Conservation (phyloP, 2,888 invertebrate species). For the Drosophila mayaguana region DNA sequence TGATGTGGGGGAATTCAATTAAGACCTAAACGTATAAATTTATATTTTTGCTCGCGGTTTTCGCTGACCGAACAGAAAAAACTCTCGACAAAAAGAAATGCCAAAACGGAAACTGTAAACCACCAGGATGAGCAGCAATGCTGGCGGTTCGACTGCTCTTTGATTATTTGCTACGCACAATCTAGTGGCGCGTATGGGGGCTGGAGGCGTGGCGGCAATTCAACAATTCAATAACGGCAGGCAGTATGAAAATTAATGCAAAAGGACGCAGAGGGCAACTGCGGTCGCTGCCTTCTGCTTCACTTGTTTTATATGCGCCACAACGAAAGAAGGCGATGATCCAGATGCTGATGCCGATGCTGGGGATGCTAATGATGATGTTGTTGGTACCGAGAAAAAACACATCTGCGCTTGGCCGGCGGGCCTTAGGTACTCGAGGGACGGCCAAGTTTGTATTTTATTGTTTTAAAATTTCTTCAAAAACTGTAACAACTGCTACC, state of each 20-base stretch:
- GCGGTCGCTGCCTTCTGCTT: slow-evolving; percentile 38
- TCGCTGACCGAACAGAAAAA: slow-evolving; percentile 35
- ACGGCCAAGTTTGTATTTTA: slow-evolving; percentile 15
- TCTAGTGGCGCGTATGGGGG: slow-evolving; percentile 27
- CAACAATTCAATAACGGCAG: slow-evolving; percentile 64
- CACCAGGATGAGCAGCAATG: slow-evolving; percentile 31
- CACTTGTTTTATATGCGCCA: slow-evolving; percentile 35
- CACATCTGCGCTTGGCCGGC: slow-evolving; percentile 45
- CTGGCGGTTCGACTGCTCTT: slow-evolving; percentile 54
- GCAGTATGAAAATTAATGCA: slow-evolving; percentile 75
- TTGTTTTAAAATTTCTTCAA: slow-evolving; percentile 60
- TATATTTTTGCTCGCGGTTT: slow-evolving; percentile 41
- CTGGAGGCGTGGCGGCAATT: slow-evolving; percentile 3
- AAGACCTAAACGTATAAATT: slow-evolving; percentile 53
- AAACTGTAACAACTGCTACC: slow-evolving; percentile 54
- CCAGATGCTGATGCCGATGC: slow-evolving; percentile 14
- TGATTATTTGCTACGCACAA: slow-evolving; percentile 70
- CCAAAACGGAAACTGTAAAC: slow-evolving; percentile 58
- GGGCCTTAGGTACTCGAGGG: slow-evolving; percentile 31
- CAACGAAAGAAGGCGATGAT: slow-evolving; percentile 23
- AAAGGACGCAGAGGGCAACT: slow-evolving; percentile 43
- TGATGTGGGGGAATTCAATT: slow-evolving; percentile 70
- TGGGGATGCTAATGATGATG: slow-evolving; percentile 16
- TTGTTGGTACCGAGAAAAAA: slow-evolving; percentile 16
- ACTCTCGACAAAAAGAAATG: slow-evolving; percentile 20